phyloP scores from a whole-genome alignment of 2,888 invertebrate genomes.

The Lissonota sp. region DNA sequence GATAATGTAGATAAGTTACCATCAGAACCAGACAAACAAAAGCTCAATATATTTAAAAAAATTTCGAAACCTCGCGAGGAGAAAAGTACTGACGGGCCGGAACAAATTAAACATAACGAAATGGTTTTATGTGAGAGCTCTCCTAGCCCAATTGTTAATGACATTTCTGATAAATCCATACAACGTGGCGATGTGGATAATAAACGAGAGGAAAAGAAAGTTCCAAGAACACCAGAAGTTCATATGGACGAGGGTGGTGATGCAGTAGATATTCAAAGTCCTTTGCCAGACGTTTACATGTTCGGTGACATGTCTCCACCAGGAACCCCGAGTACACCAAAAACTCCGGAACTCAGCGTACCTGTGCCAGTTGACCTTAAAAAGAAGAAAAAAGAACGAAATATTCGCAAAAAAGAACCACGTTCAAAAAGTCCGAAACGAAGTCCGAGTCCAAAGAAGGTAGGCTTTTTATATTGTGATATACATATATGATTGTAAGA shows the following conservation, averaged over 20 bases:
- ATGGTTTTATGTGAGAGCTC: slow-evolving; percentile 82
- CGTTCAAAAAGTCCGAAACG: slow-evolving; percentile 79
- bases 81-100: slow-evolving; percentile 85
- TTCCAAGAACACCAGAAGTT: slow-evolving; percentile 80
- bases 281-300: slow-evolving; percentile 81
- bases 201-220: slow-evolving; percentile 79
- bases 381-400: slow-evolving; percentile 86
- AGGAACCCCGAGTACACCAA: slow-evolving; percentile 85
- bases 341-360: slow-evolving; percentile 86
- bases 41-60: slow-evolving; percentile 94
- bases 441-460: slow-evolving; percentile 79
- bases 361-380: slow-evolving; percentile 84
- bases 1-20: slow-evolving; percentile 87
- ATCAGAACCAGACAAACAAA: slow-evolving; percentile 93
- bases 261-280: slow-evolving; percentile 77
- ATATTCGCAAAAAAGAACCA: slow-evolving; percentile 84
- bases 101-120: slow-evolving; percentile 82
- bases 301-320: slow-evolving; percentile 85
- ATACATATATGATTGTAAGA: too few relatives aligned
- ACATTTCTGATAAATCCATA: slow-evolving; percentile 77
- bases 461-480: slow-evolving; percentile 52
- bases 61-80: slow-evolving; percentile 89
- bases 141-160: slow-evolving; percentile 83
- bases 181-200: slow-evolving; percentile 67
- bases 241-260: slow-evolving; percentile 71